Evolutionary conservation across 2,797 vertebrate genomes (phyloP), one percentile per base, ranked within the genome.

Genomic region (Cirrhinus mrigala): DNA sequence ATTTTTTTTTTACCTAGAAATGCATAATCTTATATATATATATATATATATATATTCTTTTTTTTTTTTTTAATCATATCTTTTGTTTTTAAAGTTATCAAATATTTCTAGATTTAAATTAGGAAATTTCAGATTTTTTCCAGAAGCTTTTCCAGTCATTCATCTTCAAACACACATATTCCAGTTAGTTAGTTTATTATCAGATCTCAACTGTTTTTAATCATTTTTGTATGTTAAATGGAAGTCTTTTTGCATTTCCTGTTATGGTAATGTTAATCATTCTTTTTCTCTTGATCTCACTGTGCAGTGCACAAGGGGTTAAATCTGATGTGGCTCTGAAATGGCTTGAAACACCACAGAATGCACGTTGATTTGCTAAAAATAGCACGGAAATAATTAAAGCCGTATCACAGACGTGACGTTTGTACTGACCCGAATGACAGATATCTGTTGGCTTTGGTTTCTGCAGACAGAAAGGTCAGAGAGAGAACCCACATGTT

Each of bases 311-410:
- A n/a, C 60, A 68, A 44, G 1, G 50, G 52, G 22, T n/a, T 66
- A 68, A 77, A 68, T 68, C 0, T 44, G 73, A 18, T 14, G 58
- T 83, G 48, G 18, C 27, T 68, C 50, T 44, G n/a, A 84, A 68
- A 37, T 68, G 33, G 15, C 46, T 54, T 8, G 29, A 83, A 77
- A 79, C 27, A 29, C 62, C 22, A 68, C 40, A 68, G 75, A 87
- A 88, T 70, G 82, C 86, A 81, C 33, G 15, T 60, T 82, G 82
- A 58, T 84, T 56, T 56, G 74, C 82, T 84, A 69, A 56, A 84
- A 69, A 77, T 84, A 87, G 87, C 66, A 83, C 73, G n/a, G 83
- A 86, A 71, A 78, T 77, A 84, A 84, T 69, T 84, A 78, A 69
- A 75, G 73, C 33, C 46, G n/a, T 56, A 78, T 78, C n/a, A 66